A percentile compares a stretch with the other conserved stretches of the same genome.
These are phyloP conservation scores for Macrochelys suwanniensis DNA, from an alignment of 2,797 vertebrate species.

Conservation along the genomic window DNA sequence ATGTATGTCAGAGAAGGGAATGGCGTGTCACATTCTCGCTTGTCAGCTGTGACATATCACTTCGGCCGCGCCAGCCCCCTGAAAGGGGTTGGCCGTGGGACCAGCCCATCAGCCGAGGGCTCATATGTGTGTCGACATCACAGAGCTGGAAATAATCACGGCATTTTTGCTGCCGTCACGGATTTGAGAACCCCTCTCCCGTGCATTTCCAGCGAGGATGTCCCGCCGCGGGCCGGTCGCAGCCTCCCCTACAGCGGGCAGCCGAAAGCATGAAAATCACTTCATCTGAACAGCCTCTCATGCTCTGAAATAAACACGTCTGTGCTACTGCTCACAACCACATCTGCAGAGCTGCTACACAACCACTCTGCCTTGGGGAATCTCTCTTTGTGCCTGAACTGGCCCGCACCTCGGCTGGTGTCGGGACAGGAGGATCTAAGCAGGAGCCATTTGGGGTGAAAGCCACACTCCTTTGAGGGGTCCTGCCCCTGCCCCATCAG, in stretches of 20 bases:
- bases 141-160: not conserved
- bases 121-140: not conserved
- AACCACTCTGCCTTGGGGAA: not conserved
- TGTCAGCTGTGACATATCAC: not conserved
- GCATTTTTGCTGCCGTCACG: not conserved
- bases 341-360: not conserved
- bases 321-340: rapidly evolving
- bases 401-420: rapidly evolving
- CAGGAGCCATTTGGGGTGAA: not conserved
- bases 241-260: not conserved
- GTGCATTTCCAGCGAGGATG: rapidly evolving
- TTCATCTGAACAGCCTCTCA: rapidly evolving
- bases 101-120: rapidly evolving
- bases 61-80: not conserved
- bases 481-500: not conserved
- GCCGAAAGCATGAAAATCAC: not conserved
- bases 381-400: too few species aligned
- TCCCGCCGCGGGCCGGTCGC: not conserved
- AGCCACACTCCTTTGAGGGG: not conserved
- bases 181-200: not conserved
- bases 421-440: not conserved
- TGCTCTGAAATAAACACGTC: not conserved
- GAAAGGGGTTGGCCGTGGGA: not conserved
- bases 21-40: not conserved
- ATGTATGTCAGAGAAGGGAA: not conserved